Conservation (phyloP, 2,888 invertebrate species). For the Ophraella communa region DNA sequence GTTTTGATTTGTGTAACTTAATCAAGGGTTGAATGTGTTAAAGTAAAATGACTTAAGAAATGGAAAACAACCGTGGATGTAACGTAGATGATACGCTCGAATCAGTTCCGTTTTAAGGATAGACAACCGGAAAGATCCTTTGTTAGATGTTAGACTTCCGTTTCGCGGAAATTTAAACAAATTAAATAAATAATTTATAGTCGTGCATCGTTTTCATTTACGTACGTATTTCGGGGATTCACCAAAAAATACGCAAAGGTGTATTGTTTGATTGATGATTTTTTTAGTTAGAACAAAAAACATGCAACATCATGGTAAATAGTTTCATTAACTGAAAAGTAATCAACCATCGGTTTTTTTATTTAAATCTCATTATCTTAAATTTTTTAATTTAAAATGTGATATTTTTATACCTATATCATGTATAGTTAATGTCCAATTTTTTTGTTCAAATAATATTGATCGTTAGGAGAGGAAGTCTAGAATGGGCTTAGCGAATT, state of each 20-base stretch:
- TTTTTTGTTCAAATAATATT: background rate
- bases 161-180: background rate
- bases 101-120: no score
- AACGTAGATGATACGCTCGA: no score
- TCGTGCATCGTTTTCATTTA: background rate
- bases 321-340: background rate
- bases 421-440: background rate
- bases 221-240: background rate
- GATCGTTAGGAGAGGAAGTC: slow-evolving; percentile 35
- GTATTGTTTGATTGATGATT: background rate
- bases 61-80: no score
- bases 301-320: background rate
- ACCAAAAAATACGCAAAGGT: background rate
- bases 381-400: no score
- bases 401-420: no score
- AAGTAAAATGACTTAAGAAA: no score
- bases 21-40: no score
- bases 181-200: background rate
- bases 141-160: background rate
- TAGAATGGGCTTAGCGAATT: slow-evolving; percentile 42
- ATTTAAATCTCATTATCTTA: no score
- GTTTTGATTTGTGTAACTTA: no score
- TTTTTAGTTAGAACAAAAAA: background rate
- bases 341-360: no score
- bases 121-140: no score